Percentiles rank a stretch among this genome's conserved stretches.
These are phyloP conservation scores for Crenuchus spilurus DNA, from an alignment of 2,797 vertebrate genomes.

Conservation along the genomic window DNA sequence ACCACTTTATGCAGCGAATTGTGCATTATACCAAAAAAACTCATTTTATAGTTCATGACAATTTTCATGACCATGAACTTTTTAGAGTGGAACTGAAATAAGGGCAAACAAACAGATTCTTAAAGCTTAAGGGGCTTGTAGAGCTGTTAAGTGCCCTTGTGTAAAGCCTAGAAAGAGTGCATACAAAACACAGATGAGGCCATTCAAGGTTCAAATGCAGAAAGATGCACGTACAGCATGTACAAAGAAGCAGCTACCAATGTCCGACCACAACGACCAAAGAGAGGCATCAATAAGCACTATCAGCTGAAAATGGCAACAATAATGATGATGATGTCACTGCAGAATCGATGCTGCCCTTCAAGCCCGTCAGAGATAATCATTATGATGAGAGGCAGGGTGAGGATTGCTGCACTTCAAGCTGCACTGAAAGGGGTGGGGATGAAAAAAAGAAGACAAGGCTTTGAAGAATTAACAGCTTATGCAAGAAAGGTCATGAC, in stretches of 20 bases:
- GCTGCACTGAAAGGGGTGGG: background rate
- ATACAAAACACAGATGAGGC: background rate
- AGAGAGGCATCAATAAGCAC: background rate
- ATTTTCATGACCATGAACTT: no score
- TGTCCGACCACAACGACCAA: constrained; percentile 1
- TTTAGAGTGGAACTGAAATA: no score
- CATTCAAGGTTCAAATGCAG: background rate
- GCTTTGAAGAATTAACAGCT: constrained; percentile 9
- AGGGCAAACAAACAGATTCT: no score
- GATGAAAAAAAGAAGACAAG: background rate
- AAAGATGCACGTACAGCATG: background rate
- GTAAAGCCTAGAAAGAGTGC: background rate
- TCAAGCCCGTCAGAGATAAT: constrained; percentile 2
- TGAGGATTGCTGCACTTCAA: background rate
- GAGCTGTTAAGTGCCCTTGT: no score
- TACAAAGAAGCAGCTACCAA: no score
- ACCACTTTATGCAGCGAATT: no score
- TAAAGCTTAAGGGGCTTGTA: no score
- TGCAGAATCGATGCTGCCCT: constrained; percentile 18
- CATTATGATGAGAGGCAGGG: constrained; percentile 2
- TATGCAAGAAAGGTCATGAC: constrained; percentile 7
- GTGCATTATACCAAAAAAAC: no score
- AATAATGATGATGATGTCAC: constrained; percentile 3
- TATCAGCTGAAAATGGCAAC: constrained; percentile 1
- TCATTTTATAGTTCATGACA: no score